Conservation (phyloP, 1,140 invertebrate species). For the Bombus sylvicola region DNA sequence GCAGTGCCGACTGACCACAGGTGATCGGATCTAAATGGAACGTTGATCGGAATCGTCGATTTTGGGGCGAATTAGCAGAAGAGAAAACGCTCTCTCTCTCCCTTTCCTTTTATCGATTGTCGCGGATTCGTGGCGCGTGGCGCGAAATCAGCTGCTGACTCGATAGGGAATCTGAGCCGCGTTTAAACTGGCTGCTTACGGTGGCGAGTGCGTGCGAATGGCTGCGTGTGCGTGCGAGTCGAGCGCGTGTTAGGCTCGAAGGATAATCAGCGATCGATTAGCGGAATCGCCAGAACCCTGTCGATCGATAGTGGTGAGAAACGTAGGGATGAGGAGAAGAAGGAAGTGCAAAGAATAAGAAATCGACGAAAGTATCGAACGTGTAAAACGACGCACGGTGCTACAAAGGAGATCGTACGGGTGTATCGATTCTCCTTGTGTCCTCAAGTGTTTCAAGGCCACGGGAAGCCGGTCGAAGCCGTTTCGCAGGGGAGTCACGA, state of each 20-base stretch:
- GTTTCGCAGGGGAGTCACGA: constrained; percentile 6
- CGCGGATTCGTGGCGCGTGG: not conserved
- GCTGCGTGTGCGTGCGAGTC: not conserved
- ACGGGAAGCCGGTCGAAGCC: not conserved
- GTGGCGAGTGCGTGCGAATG: not conserved
- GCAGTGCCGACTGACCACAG: not conserved
- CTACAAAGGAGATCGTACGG: not conserved
- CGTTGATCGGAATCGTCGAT: not conserved
- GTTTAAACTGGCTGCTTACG: not conserved
- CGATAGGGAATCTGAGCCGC: not conserved
- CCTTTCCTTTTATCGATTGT: not conserved
- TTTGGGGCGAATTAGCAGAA: too few relatives aligned
- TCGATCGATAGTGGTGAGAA: not conserved
- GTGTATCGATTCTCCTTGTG: constrained; percentile 41
- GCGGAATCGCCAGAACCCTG: not conserved
- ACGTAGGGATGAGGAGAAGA: not conserved
- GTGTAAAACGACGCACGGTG: too few relatives aligned
- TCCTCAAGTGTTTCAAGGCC: constrained; percentile 38
- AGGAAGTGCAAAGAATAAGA: not conserved
- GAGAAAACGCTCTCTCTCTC: too few relatives aligned
- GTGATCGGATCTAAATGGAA: not conserved
- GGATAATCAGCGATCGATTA: not conserved
- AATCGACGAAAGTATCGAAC: not conserved
- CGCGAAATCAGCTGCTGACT: constrained; percentile 11
- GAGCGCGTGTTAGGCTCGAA: too few relatives aligned